Evolutionary conservation across 2,888 invertebrate genomes (phyloP), one percentile per base, ranked within the genome.

Genomic region (Thereva nobilitata): DNA sequence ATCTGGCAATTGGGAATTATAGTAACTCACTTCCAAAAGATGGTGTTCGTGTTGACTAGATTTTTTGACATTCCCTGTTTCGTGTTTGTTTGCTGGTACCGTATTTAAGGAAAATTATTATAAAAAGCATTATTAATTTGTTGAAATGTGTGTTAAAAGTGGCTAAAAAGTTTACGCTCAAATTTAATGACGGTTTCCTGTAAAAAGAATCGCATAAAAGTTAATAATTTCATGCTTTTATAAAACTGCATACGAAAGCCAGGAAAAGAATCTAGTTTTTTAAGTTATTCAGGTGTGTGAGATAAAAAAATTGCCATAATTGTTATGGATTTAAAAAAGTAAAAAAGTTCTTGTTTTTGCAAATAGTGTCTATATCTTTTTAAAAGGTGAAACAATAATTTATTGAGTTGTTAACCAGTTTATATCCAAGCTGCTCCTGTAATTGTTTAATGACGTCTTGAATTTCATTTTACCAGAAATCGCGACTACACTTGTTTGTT

Each of bases 51-150:
- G 65, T 65, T 65, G 65, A 66, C 49, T 65, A 66, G 42, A 68
- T 54, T 55, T 68, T 68, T 68, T 65, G 66, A 65, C 65, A 66
- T 68, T 55, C 55, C 68, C 53, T 57, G 61, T 65, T 61, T 47
- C 49, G 66, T 68, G 65, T 68, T 66, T 47, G 59, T 64, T 68
- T 68, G 50, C 65, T 23, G 65, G 54, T 10, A 47, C 59, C 59
- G 49, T 59, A 65, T 68, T 68, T 68, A 35, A 35, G 38, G 34
- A 64, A 59, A 61, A 65, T 65, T 68, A 38, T 45, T 34, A 35
- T 65, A 47, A n/a, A 68, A 68, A 59, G 40, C 45, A 52, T 38
- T n/a, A 40, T 49, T 53, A 55, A 8, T 64, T 41, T 54, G 59
- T 35, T 49, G 65, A 67, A 68, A 68, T 68, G 68, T 45, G 59